A percentile compares a stretch with the other conserved stretches of the same genome.
Conservation (phyloP, 2,888 invertebrate genomes). For the Tetragnatha montana region DNA sequence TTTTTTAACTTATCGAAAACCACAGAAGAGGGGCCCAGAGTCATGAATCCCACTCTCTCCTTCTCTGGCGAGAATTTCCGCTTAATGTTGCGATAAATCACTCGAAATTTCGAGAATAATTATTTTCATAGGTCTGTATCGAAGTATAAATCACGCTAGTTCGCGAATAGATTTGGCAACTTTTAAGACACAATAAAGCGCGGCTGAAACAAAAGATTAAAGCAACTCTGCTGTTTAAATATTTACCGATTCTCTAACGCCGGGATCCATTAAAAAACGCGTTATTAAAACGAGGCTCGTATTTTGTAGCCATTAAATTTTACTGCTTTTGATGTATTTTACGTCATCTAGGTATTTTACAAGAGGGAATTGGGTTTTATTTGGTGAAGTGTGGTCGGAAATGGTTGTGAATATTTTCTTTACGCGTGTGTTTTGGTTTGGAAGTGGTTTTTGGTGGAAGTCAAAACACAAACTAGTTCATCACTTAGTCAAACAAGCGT, state of each 20-base stretch:
- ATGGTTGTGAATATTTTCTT: too few relatives aligned
- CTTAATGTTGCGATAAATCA: conserved; percentile 28
- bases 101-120: not conserved
- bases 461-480: too few relatives aligned
- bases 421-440: too few relatives aligned
- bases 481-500: too few relatives aligned
- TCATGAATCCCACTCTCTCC: not conserved
- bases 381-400: not conserved
- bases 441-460: too few relatives aligned
- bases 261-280: not conserved
- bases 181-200: conserved; percentile 6
- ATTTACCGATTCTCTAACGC: not conserved
- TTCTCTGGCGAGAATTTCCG: not conserved
- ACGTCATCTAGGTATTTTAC: not conserved
- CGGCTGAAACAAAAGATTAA: conserved; percentile 25
- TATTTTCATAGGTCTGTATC: conserved; percentile 11
- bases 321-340: not conserved
- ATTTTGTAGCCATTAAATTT: conserved; percentile 12
- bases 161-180: conserved; percentile 1
- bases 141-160: conserved; percentile 19
- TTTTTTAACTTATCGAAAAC: conserved; percentile 14
- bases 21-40: not conserved
- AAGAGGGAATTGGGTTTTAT: not conserved
- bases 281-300: not conserved
- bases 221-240: not conserved